phyloP scores from a whole-genome alignment of 2,797 vertebrate genomes.

The Potorous gilbertii region DNA sequence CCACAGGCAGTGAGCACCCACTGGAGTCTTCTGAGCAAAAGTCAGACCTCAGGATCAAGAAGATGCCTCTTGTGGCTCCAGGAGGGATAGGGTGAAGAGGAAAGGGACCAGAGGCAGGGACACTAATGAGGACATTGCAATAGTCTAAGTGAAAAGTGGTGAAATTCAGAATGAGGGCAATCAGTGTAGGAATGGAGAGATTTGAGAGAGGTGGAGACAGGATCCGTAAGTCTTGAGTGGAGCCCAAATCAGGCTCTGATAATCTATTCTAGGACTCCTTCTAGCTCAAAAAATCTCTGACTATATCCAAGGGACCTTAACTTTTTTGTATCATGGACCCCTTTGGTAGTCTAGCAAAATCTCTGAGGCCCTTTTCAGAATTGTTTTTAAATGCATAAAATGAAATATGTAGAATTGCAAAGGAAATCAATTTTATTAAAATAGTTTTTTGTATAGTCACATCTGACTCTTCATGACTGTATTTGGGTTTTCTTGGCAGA shows the following conservation, averaged over 20 bases:
- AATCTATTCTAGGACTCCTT: neutral
- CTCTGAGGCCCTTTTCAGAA: neutral
- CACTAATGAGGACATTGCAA: neutral
- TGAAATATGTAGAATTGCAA: neutral
- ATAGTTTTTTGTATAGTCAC: neutral
- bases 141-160: neutral
- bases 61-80: neutral
- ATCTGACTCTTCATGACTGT: neutral
- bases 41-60: neutral
- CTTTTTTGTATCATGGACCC: neutral
- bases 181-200: neutral
- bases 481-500: neutral
- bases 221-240: neutral
- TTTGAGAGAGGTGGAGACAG: neutral
- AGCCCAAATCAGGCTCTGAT: neutral
- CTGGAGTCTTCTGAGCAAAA: neutral
- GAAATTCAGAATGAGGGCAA: neutral
- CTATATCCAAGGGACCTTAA: neutral
- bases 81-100: neutral
- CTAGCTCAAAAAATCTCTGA: neutral
- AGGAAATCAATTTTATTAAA: neutral
- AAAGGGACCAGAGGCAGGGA: neutral
- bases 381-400: neutral
- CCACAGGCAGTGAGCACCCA: neutral
- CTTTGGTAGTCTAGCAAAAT: neutral